Conservation (phyloP, 2,888 invertebrate genomes). For the Acanthoscelides obtectus region DNA sequence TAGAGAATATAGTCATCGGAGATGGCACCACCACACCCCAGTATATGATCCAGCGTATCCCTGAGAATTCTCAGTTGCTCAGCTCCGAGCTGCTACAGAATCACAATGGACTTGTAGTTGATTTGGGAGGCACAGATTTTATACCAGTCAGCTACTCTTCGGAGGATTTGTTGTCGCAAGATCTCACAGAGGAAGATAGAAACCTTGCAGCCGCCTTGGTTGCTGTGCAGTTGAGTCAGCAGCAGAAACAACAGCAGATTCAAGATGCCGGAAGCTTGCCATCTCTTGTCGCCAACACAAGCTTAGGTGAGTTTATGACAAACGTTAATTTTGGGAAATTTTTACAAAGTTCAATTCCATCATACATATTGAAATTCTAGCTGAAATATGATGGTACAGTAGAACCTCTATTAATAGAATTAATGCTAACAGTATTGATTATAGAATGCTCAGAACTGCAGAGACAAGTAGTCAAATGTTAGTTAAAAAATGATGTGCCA, state of each 20-base stretch:
- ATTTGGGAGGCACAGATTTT: conserved; percentile 44
- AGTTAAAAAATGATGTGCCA: too few relatives aligned
- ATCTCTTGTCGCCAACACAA: conserved; percentile 22
- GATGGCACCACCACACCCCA: conserved; percentile 40
- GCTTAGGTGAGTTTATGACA: too few relatives aligned
- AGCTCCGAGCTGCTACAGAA: conserved; percentile 43
- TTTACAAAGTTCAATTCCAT: too few relatives aligned
- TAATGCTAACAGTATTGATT: too few relatives aligned
- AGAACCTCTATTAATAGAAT: too few relatives aligned
- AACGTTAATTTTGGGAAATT: too few relatives aligned
- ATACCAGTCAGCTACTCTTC: conserved; percentile 46
- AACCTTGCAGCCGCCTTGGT: conserved; percentile 58
- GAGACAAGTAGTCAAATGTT: too few relatives aligned
- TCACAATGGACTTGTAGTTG: conserved; percentile 45
- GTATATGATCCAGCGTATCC: conserved; percentile 44
- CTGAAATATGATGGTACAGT: too few relatives aligned
- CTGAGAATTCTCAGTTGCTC: conserved; percentile 43
- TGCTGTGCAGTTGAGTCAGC: conserved; percentile 58
- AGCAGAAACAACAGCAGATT: conserved; percentile 55
- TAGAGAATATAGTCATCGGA: conserved; percentile 43
- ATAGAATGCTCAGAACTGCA: too few relatives aligned
- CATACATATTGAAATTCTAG: too few relatives aligned
- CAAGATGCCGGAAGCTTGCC: conserved; percentile 34
- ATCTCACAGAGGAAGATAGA: conserved; percentile 56
- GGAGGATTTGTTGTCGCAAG: conserved; percentile 45